Percentiles rank a stretch among this genome's conserved stretches.
These are phyloP conservation scores for Nibea albiflora DNA, from an alignment of 2,113 vertebrate species.

Conservation along the genomic window DNA sequence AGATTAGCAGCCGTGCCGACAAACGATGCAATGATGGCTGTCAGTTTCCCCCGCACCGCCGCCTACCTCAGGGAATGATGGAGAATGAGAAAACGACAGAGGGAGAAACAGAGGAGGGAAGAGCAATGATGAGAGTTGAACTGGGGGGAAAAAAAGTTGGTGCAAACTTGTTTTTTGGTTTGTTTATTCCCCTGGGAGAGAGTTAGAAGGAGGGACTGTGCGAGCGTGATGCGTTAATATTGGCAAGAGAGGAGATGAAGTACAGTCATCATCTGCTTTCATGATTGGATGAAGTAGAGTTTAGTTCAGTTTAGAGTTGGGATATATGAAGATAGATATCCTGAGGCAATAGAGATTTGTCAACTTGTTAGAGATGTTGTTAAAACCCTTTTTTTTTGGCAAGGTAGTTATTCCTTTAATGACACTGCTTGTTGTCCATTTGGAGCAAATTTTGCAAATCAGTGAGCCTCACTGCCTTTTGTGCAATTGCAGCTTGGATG, in stretches of 20 bases:
- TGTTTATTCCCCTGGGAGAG: slow-evolving; percentile 48
- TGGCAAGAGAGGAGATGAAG: slow-evolving; percentile 16
- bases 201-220: not conserved
- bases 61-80: slow-evolving; percentile 64
- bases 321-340: slow-evolving; percentile 16
- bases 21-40: slow-evolving; percentile 79
- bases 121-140: slow-evolving; percentile 53
- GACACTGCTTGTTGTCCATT: slow-evolving; percentile 22
- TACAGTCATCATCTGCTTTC: slow-evolving; percentile 14
- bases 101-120: slow-evolving; percentile 36
- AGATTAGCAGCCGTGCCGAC: slow-evolving; percentile 80
- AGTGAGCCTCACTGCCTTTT: not conserved
- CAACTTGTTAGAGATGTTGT: slow-evolving; percentile 4
- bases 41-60: slow-evolving; percentile 62
- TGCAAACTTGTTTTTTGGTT: slow-evolving; percentile 52
- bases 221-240: slow-evolving; percentile 33
- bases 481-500: not conserved
- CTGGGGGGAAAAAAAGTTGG: slow-evolving; percentile 37
- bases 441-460: not conserved
- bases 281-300: slow-evolving; percentile 20
- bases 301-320: slow-evolving; percentile 19
- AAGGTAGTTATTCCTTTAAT: not conserved
- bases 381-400: not conserved
- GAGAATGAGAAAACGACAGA: slow-evolving; percentile 60
- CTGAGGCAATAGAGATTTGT: slow-evolving; percentile 1